Evolutionary conservation across 1,140 invertebrate genomes (phyloP), one percentile per base, ranked within the genome.

Genomic region (Listronotus bonariensis): DNA sequence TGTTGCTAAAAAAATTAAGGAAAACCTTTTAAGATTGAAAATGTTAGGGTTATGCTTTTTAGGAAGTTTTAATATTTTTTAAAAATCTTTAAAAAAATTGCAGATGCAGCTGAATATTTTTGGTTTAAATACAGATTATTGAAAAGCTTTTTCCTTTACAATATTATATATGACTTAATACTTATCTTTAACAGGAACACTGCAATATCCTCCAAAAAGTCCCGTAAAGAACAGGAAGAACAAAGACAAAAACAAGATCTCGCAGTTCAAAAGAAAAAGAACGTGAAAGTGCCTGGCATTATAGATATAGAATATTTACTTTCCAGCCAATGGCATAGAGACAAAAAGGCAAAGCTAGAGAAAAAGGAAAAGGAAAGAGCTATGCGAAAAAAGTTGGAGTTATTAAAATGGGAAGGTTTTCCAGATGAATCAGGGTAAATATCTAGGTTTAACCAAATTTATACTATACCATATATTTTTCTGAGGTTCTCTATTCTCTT

Each of bases 221-320:
- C 43, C 56, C 73, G 72, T 43, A 64, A 65, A 15, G 68, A 63
- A 72, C 75, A 71, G 54, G 58, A 65, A 31, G 69, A 76, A 59
- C 78, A 75, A 68, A 62, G 65, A 31, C 54, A 57, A 45, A 65
- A 57, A 49, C 51, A 74, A 45, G 58, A 45, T 31, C 6, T 60
- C 52, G 17, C 48, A 43, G 54, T 48, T 48, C 48, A 57, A 62
- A 55, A 58, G 20, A 68, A 63, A 20, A 68, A 71, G 48, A 45
- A 32, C 14, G 20, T 64, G 6, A 67, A 59, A 12, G 65, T 68
- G 51, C 38, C 48, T 76, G 83, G 83, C 4, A 76, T 84, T 36
- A 81, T 86, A 6, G 66, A 77, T 11, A 65, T 84, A 26, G 80
- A 82, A 74, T 83, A 86, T 71, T 73, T 86, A 42, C 77, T 85